A percentile compares a stretch with the other conserved stretches of the same genome.
Conservation (phyloP, 2,888 invertebrate species). For the Isotomurus palustris region DNA sequence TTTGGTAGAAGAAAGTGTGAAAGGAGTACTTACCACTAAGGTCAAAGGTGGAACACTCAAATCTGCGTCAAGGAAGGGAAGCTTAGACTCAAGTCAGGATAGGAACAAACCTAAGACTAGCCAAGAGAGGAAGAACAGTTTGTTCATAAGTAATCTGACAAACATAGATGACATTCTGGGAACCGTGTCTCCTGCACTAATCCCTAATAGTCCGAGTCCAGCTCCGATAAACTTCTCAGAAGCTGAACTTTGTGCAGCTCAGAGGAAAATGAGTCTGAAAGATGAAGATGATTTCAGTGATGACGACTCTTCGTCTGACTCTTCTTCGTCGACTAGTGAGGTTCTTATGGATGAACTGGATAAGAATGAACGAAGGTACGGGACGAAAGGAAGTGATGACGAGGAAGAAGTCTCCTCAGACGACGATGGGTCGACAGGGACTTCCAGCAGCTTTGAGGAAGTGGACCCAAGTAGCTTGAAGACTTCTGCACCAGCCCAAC, state of each 20-base stretch:
- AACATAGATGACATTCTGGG: slow-evolving; percentile 88
- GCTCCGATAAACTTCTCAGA: slow-evolving; percentile 18
- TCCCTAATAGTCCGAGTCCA: slow-evolving; percentile 31
- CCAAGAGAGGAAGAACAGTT: slow-evolving; percentile 24
- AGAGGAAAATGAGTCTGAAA: slow-evolving; percentile 21
- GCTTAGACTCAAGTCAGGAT: background rate
- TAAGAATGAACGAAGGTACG: slow-evolving; percentile 35
- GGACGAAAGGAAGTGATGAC: slow-evolving; percentile 49
- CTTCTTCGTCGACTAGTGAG: slow-evolving; percentile 15
- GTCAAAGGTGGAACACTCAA: slow-evolving; percentile 1
- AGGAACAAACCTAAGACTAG: background rate
- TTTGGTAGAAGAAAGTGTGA: slow-evolving; percentile 2
- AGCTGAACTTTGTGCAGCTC: slow-evolving; percentile 28
- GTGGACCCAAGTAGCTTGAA: slow-evolving; percentile 73
- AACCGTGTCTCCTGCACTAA: slow-evolving; percentile 47
- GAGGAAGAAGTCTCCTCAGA: slow-evolving; percentile 56
- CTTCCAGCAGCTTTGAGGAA: slow-evolving; percentile 50
- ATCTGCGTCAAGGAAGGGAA: background rate
- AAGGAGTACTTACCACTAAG: slow-evolving; percentile 2
- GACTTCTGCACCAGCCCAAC: slow-evolving; percentile 53
- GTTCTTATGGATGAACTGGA: slow-evolving; percentile 47
- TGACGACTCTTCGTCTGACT: slow-evolving; percentile 12
- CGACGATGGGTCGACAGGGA: slow-evolving; percentile 48
- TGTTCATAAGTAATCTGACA: slow-evolving; percentile 77
- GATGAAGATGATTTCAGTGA: slow-evolving; percentile 17